These are phyloP conservation scores for Botia almorhae DNA, from an alignment of 2,797 vertebrate genomes.

Conservation along the genomic window DNA sequence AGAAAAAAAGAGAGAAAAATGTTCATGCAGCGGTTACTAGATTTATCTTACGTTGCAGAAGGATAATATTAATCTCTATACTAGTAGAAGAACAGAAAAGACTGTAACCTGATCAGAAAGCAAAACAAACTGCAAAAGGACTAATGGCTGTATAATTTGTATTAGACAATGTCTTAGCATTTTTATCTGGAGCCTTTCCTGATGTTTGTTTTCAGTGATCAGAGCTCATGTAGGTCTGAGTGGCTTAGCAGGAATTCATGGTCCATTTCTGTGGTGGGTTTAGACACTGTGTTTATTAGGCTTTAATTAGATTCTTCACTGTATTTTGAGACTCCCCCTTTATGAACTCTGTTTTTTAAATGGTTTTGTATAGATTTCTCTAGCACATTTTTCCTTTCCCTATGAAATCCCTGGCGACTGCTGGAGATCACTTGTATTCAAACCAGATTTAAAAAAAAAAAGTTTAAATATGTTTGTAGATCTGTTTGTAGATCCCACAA, in stretches of 20 bases:
- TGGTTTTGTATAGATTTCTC: conserved; percentile 48
- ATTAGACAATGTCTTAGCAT: conserved; percentile 11
- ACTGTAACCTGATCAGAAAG: conserved; percentile 24
- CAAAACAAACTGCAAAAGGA: conserved; percentile 37
- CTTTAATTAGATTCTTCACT: conserved; percentile 42
- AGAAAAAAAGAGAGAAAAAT: neutral
- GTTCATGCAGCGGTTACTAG: neutral
- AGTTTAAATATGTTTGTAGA: no score
- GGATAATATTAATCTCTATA: neutral
- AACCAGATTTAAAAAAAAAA: conserved; percentile 19
- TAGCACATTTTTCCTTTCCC: conserved; percentile 22
- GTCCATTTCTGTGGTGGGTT: conserved; percentile 37
- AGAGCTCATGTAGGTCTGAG: conserved; percentile 35
- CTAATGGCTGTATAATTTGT: conserved; percentile 19
- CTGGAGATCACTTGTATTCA: neutral
- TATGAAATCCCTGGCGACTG: conserved; percentile 10
- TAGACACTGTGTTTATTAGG: conserved; percentile 44
- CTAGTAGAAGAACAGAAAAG: neutral
- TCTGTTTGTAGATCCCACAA: no score
- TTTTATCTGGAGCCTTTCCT: conserved; percentile 43
- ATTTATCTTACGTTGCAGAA: neutral
- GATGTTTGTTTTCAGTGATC: conserved; percentile 50
- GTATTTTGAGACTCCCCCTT: conserved; percentile 41
- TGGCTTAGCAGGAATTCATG: conserved; percentile 36
- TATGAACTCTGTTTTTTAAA: conserved; percentile 38